These are phyloP conservation scores for Hippocampus guttulatus DNA, from an alignment of 2,113 vertebrate species.

Conservation along the genomic window DNA sequence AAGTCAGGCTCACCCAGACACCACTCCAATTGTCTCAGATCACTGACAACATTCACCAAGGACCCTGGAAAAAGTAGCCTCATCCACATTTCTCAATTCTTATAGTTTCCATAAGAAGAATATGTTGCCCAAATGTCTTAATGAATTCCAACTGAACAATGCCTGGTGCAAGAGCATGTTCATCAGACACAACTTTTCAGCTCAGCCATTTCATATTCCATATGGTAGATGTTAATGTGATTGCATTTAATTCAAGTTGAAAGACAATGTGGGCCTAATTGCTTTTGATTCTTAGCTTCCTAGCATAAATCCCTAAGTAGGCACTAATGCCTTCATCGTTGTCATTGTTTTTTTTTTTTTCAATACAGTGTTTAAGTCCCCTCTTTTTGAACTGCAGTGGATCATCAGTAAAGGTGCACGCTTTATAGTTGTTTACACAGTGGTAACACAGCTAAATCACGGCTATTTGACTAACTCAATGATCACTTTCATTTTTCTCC, in stretches of 20 bases:
- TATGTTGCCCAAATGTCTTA: conserved; percentile 54
- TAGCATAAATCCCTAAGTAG: not conserved
- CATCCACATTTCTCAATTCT: conserved; percentile 62
- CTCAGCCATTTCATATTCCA: conserved; percentile 42
- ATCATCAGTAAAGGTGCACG: conserved; percentile 29
- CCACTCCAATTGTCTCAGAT: conserved; percentile 65
- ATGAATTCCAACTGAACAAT: conserved; percentile 69
- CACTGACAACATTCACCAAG: conserved; percentile 58
- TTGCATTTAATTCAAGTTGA: conserved; percentile 25
- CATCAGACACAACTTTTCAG: conserved; percentile 43
- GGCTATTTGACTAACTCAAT: conserved; percentile 44
- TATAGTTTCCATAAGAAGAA: conserved; percentile 62
- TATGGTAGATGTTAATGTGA: conserved; percentile 55
- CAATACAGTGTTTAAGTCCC: not conserved
- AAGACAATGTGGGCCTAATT: conserved; percentile 19
- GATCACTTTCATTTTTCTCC: conserved; percentile 29
- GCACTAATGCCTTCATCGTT: not conserved
- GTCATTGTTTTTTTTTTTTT: not conserved
- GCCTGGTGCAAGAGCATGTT: conserved; percentile 41
- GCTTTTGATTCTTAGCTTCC: not conserved
- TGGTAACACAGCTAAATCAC: conserved; percentile 42
- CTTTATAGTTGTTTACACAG: conserved; percentile 43
- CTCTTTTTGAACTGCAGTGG: conserved; percentile 4
- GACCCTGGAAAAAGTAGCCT: conserved; percentile 63
- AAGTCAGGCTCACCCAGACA: conserved; percentile 57